Evolutionary conservation across 30 jellyfish, hydroid and myxozoan genomes (phyloP), one percentile per base, ranked within the genome.

Genomic region (Nemopilema nomurai): DNA sequence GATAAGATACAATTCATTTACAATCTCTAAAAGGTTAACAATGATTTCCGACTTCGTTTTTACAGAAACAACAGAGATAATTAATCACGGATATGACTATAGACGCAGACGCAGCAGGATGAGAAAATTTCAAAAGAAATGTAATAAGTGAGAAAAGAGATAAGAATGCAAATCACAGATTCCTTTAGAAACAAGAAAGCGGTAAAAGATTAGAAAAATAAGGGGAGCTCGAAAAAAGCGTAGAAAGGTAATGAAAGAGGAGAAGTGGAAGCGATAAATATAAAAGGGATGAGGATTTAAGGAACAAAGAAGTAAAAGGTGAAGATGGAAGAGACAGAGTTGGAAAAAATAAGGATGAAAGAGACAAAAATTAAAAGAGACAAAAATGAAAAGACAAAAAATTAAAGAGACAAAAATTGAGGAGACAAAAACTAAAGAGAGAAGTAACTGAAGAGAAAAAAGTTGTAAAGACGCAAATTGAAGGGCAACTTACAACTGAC

Each of bases 361-460:
- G 57, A 41, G 13, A 41, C 6, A 41, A 13, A 41, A 41, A 3
- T 41, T 6, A 13, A 41, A 41, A 13, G 13, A 13, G 57, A 3
- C 6, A 41, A 41, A 3, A 13, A 41, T 41, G 57, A 41, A 41
- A 13, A 41, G 13, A 41, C 13, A 41, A 50, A 24, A 72, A 69
- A 72, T 3, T 3, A 13, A 41, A 41, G 13, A 41, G 13, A 41
- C 6, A 13, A 41, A 41, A 13, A 13, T 3, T 41, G 57, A 41
- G 57, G 57, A 41, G 13, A 41, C 6, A 79, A 66, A 69, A 41
- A 41, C 29, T 79, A 62, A 75, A 69, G 27, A 71, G 27, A 29
- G 50, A 79, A 72, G 91, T 3, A 41, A 41, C 9, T 41, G 70
- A 26, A 69, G 87, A 66, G 82, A 84, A 24, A 62, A 87, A 21